Evolutionary conservation across 2,888 invertebrate genomes (phyloP), one percentile per base, ranked within the genome.

Genomic region (Acronicta alni): DNA sequence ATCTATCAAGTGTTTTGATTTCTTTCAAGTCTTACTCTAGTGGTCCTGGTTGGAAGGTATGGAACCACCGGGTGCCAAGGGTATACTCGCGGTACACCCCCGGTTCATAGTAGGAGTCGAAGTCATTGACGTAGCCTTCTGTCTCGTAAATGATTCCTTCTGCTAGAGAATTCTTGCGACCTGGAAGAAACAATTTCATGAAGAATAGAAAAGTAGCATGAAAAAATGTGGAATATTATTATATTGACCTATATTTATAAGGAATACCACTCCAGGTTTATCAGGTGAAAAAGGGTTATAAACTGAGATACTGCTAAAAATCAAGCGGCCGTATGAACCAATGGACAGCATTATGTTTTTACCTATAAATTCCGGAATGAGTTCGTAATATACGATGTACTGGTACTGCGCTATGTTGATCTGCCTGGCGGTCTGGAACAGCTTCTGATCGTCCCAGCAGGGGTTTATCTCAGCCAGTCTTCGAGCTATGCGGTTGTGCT

Each of bases 361-460:
- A 62, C 97, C 97, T 32, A 97, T 90, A 7, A 97, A 85, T 77
- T 97, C 96, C 5, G 97, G 97, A 62, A 97, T 86, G 80, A 97
- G 97, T 87, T 97, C 97, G 82, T 97, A 97, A 85, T 95, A 97
- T 1, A 97, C 96, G 20, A 97, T 95, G 75, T 97, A 97, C 81
- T 97, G 97, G 64, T 97, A 96, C 82, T 96, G 95, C 3, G 97
- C 97, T 60, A 97, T 96, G 57, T 96, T 96, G 64, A 97, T 96
- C 56, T 97, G 94, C 68, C 97, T 93, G 7, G 83, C 77, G 2
- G 77, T 75, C 39, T 74, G 57, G 90, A 96, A 98, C 1, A 97
- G 85, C 3, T 96, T 97, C 89, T 98, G 97, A 80, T 98, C 98
- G 73, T 97, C 96, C 98, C 98, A 98, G 83, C 97, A 97, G 0